A percentile compares a stretch with the other conserved stretches of the same genome.
Conservation (phyloP, 2,797 vertebrate species). For the Schizopygopsis malacanthus region DNA sequence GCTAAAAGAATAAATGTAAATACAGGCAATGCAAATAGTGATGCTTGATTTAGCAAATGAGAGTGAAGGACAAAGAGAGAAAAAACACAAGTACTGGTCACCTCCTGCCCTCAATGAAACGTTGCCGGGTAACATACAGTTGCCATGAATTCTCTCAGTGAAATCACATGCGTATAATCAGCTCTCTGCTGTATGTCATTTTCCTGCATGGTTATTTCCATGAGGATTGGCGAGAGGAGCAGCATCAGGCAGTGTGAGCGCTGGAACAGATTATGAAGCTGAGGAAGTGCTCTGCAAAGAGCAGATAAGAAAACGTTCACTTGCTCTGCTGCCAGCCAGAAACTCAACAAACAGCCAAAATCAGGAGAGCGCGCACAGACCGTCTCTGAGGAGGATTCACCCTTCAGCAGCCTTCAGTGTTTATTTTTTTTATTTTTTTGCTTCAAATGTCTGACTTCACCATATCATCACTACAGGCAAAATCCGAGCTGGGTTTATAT, state of each 20-base stretch:
- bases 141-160: slow-evolving; percentile 14
- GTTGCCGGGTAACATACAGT: slow-evolving; percentile 10
- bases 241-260: slow-evolving; percentile 15
- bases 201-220: slow-evolving; percentile 75
- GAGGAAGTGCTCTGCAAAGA: slow-evolving; percentile 81
- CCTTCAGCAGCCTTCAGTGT: slow-evolving; percentile 68
- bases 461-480: slow-evolving; percentile 41
- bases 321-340: slow-evolving; percentile 74
- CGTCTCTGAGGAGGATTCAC: slow-evolving; percentile 72
- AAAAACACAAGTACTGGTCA: neutral
- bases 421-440: slow-evolving; percentile 67
- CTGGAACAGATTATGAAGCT: slow-evolving; percentile 79
- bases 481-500: slow-evolving; percentile 57
- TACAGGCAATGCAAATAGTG: neutral
- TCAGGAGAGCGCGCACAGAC: slow-evolving; percentile 38
- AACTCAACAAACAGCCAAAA: slow-evolving; percentile 78
- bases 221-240: slow-evolving; percentile 65
- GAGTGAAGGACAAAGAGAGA: neutral
- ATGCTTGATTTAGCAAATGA: neutral
- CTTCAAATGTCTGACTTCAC: slow-evolving; percentile 74
- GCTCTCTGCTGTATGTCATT: slow-evolving; percentile 49
- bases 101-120: neutral
- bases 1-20: neutral
- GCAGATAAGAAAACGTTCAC: slow-evolving; percentile 83
- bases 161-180: slow-evolving; percentile 29